A percentile compares a stretch with the other conserved stretches of the same genome.
These are phyloP conservation scores for Stratiomys singularior DNA, from an alignment of 2,888 invertebrate species.

Conservation along the genomic window DNA sequence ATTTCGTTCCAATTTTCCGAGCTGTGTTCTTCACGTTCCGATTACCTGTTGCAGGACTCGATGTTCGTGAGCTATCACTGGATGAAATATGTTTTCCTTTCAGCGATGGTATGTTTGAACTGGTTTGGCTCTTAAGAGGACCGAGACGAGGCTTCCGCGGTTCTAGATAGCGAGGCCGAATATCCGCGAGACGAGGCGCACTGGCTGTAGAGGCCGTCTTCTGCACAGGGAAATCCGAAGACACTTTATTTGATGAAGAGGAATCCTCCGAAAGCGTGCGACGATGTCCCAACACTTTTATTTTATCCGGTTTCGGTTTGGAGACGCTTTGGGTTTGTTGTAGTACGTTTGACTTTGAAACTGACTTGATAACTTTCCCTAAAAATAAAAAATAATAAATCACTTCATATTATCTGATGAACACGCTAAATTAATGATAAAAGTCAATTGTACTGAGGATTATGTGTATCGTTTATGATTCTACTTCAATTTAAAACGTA, in stretches of 20 bases:
- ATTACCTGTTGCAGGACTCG: constrained; percentile 61
- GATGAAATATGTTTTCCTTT: constrained; percentile 62
- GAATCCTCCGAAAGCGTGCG: constrained; percentile 64
- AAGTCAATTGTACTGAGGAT: neutral
- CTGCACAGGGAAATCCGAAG: constrained; percentile 12
- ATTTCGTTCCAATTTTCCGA: constrained; percentile 60
- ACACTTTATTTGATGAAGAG: constrained; percentile 40
- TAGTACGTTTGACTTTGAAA: constrained; percentile 31
- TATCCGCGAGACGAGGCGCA: constrained; percentile 56
- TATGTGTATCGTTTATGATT: neutral
- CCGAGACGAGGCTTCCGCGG: constrained; percentile 64
- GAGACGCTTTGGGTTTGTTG: constrained; percentile 56
- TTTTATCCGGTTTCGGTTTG: constrained; percentile 54
- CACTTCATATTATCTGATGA: neutral
- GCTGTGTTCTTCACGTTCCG: constrained; percentile 54
- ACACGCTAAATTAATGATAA: neutral
- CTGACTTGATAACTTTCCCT: constrained; percentile 62
- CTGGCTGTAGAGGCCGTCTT: constrained; percentile 10
- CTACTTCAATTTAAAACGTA: neutral
- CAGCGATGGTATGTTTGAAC: constrained; percentile 60
- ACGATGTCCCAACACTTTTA: constrained; percentile 57
- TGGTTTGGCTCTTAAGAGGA: constrained; percentile 58
- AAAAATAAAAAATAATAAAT: constrained; percentile 23
- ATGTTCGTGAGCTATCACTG: constrained; percentile 64
- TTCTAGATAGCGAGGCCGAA: constrained; percentile 73